Evolutionary conservation across 2,888 invertebrate genomes (phyloP).

Genomic region (Dynastes grantii): DNA sequence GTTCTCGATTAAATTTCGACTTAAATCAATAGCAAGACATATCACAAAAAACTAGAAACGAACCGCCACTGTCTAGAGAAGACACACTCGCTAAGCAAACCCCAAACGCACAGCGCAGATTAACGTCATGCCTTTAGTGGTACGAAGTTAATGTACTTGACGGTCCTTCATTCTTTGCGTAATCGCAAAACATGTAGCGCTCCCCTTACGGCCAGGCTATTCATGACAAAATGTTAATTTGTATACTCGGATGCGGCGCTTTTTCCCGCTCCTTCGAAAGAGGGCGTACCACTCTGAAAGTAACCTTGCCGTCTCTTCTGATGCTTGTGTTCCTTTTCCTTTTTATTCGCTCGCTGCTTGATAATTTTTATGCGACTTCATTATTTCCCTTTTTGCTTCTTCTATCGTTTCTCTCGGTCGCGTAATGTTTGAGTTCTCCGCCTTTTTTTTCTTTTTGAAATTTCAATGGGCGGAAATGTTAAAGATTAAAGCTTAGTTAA

Average conservation of each 20-base stretch:
- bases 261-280: conserved; percentile 13
- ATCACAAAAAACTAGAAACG: background rate
- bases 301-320: background rate
- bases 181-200: conserved; percentile 44
- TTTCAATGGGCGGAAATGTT: background rate
- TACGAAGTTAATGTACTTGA: conserved; percentile 35
- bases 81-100: background rate
- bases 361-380: conserved; percentile 47
- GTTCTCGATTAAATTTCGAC: too few species aligned
- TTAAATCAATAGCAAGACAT: too few species aligned
- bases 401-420: conserved; percentile 6
- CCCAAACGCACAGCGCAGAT: background rate
- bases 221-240: conserved; percentile 49
- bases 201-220: conserved; percentile 31
- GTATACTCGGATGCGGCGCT: conserved; percentile 45
- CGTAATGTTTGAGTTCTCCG: background rate
- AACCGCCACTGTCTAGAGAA: background rate
- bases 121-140: background rate
- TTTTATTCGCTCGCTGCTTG: conserved; percentile 32
- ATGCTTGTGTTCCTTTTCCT: background rate
- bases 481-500: background rate
- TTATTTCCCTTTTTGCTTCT: conserved; percentile 34
- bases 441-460: conserved; percentile 12
- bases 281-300: conserved; percentile 1
- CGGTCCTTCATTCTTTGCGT: conserved; percentile 42